Conservation (phyloP, 2,113 vertebrate species). For the Struthio camelus region DNA sequence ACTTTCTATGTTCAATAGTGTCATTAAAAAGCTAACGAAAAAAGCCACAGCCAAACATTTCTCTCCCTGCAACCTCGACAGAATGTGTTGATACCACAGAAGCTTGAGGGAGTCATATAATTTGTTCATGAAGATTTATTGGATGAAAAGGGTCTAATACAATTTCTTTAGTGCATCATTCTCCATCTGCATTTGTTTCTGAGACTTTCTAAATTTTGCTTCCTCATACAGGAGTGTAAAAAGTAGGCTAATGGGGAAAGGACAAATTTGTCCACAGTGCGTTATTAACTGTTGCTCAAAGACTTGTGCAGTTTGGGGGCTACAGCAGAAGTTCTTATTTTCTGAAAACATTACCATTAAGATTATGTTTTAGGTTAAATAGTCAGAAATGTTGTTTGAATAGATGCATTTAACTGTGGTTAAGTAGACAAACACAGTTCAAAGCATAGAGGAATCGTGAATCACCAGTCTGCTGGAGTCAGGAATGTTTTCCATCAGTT, state of each 20-base stretch:
- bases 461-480: not conserved
- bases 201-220: not conserved
- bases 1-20: not conserved
- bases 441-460: not conserved
- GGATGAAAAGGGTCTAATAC: not conserved
- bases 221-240: not conserved
- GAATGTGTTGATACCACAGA: not conserved
- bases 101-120: not conserved
- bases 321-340: not conserved
- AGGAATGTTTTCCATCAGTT: not conserved
- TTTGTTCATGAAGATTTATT: not conserved
- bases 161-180: not conserved
- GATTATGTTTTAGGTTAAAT: not conserved
- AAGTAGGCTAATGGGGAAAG: not conserved
- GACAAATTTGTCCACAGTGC: not conserved
- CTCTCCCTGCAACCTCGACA: not conserved
- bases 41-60: not conserved
- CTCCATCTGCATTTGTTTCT: not conserved
- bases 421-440: not conserved
- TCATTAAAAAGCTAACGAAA: not conserved
- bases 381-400: not conserved
- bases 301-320: not conserved
- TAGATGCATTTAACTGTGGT: not conserved
- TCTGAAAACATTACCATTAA: not conserved
- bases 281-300: not conserved